Conservation (phyloP, 1,140 invertebrate genomes). For the Pseudomyrmex sp. region DNA sequence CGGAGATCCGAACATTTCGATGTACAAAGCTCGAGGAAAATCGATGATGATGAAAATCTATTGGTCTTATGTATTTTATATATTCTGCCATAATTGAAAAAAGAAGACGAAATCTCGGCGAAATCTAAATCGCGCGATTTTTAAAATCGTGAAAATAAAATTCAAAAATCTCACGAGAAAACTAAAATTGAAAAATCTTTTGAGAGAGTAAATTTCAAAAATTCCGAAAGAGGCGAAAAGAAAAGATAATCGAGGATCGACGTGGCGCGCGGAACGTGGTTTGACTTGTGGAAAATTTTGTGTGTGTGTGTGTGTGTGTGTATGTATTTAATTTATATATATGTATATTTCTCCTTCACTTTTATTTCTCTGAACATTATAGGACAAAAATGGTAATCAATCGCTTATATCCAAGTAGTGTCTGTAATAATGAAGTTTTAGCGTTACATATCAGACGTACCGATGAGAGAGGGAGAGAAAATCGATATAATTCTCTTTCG, state of each 20-base stretch:
- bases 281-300: background rate
- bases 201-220: background rate
- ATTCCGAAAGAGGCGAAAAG: background rate
- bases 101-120: too few relatives aligned
- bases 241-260: background rate
- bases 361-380: conserved; percentile 72
- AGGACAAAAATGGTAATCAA: conserved; percentile 73
- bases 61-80: too few relatives aligned
- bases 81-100: too few relatives aligned
- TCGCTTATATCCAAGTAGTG: conserved; percentile 69
- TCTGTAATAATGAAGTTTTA: conserved; percentile 72
- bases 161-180: too few relatives aligned
- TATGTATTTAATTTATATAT: conserved; percentile 15
- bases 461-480: conserved; percentile 60
- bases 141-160: too few relatives aligned
- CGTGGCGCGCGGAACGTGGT: conserved; percentile 13
- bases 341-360: conserved; percentile 59
- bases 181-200: too few relatives aligned
- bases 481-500: conserved; percentile 51
- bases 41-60: too few relatives aligned
- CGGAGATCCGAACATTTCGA: too few relatives aligned
- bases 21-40: too few relatives aligned
- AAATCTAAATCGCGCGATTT: too few relatives aligned
- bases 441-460: conserved; percentile 68
- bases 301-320: conserved; percentile 37